Evolutionary conservation across 1,140 invertebrate species (phyloP).

Genomic region (Neodiprion pinetum): DNA sequence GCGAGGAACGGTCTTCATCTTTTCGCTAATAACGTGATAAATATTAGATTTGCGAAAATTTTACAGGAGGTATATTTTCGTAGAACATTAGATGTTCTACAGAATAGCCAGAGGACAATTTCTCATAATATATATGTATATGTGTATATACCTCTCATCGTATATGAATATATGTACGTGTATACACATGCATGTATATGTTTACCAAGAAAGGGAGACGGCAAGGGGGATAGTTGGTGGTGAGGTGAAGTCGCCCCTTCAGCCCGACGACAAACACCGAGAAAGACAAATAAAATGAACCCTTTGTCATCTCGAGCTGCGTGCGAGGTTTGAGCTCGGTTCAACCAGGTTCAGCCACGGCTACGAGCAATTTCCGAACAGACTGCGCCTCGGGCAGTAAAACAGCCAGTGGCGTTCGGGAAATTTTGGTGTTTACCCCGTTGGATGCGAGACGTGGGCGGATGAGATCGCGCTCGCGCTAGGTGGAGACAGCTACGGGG

Average conservation of each 20-base stretch:
- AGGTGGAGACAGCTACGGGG: not conserved
- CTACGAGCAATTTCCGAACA: slow-evolving; percentile 7
- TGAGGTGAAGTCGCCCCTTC: not conserved
- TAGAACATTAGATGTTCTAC: no score
- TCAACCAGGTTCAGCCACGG: not conserved
- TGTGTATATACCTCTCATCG: no score
- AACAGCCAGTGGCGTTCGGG: not conserved
- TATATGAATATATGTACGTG: no score
- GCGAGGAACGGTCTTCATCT: no score
- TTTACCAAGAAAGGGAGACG: no score
- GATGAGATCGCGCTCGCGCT: not conserved
- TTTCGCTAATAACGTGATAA: no score
- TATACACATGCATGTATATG: no score
- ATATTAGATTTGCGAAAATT: no score
- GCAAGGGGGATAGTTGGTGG: not conserved
- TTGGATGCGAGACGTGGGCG: not conserved
- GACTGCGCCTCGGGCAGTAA: slow-evolving; percentile 3
- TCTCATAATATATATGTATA: no score
- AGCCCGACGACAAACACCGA: not conserved
- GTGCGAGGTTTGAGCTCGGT: not conserved
- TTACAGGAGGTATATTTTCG: no score
- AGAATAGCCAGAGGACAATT: no score
- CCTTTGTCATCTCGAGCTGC: slow-evolving; percentile 4
- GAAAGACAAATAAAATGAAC: slow-evolving; percentile 7
- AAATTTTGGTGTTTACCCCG: slow-evolving; percentile 1